Base-by-base conservation (phyloP, 2,797 vertebrate genomes). In the Ceyx erithaca region DNA sequence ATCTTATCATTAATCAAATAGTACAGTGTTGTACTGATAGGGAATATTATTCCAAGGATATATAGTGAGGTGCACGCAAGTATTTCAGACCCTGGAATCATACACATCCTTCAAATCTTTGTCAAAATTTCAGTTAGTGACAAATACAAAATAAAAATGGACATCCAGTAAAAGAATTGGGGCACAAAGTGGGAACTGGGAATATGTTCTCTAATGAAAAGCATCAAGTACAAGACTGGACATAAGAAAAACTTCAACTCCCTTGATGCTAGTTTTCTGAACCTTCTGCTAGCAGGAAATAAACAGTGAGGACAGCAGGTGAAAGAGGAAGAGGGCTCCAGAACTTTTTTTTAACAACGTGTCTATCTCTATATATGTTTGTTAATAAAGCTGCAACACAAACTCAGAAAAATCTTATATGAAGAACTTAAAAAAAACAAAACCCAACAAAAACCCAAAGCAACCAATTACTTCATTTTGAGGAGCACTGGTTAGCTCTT, bases 261-360 rank as follows among this genome's bases (percentile, higher is more conserved):
- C 20, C 16, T 83, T 49, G 31, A 43, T 9, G 19, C 45, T 67
- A 30, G 2, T 75, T 87, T 75, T 64, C 41, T 58, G 22, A 83
- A 66, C 33, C 48, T 69, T 54, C 26, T 45, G 30, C 0, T 0
- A 84, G 66, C 5, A 71, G 12, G 18, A 61, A 85, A 85, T 43
- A 82, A 89, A 49, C 0, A 0, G 12, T 57, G 30, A 30, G 20
- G 19, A 5, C 7, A 78, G 12, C 1, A 0, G 17, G 28, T 21
- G 20, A 10, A 77, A 14, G 23, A 73, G 21, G 10, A 59, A n/a
- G 1, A 14, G 15, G 11, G 15, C 15, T 43, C 20, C 37, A n/a
- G 3, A 10, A 33, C 46, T 51, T 48, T 12, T 48, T 20, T 30
- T n/a, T 67, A 51, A 54, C 6, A 43, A 51, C 33, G 51, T 40